Percentiles rank a stretch among this genome's conserved stretches.
phyloP scores from a whole-genome alignment of 2,797 vertebrate genomes.

The Tokudaia tokunoshimensis region DNA sequence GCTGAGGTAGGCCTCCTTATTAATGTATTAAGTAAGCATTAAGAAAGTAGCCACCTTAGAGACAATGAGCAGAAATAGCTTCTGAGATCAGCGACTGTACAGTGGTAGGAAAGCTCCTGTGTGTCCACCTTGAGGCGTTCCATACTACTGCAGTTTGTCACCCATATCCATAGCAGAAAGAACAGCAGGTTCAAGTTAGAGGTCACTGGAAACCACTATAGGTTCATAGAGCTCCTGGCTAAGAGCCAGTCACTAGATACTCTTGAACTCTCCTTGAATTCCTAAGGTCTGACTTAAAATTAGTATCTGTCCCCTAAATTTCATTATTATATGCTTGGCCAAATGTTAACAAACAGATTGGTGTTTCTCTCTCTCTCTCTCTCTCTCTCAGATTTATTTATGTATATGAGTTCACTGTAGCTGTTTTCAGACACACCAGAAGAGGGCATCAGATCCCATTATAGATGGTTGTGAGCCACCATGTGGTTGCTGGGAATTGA shows the following conservation, averaged over 20 bases:
- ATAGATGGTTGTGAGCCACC: no score
- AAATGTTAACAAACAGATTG: neutral
- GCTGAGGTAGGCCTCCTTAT: neutral
- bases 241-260: neutral
- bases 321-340: neutral
- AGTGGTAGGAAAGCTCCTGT: neutral
- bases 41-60: neutral
- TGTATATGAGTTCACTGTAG: no score
- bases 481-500: no score
- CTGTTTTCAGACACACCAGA: no score
- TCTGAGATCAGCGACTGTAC: neutral
- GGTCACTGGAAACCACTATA: neutral
- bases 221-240: neutral
- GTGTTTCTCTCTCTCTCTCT: neutral
- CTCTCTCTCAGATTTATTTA: no score
- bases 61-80: neutral
- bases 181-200: neutral
- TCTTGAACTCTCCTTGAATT: neutral
- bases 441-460: no score
- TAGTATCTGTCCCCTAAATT: slow-evolving; percentile 20
- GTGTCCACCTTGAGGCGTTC: neutral
- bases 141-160: neutral
- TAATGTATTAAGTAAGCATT: neutral
- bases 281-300: slow-evolving; percentile 32
- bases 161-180: neutral